Percentiles rank a stretch among this genome's conserved stretches.
These are phyloP conservation scores for Cacatua alba DNA, from an alignment of 2,113 vertebrate species.

Conservation along the genomic window DNA sequence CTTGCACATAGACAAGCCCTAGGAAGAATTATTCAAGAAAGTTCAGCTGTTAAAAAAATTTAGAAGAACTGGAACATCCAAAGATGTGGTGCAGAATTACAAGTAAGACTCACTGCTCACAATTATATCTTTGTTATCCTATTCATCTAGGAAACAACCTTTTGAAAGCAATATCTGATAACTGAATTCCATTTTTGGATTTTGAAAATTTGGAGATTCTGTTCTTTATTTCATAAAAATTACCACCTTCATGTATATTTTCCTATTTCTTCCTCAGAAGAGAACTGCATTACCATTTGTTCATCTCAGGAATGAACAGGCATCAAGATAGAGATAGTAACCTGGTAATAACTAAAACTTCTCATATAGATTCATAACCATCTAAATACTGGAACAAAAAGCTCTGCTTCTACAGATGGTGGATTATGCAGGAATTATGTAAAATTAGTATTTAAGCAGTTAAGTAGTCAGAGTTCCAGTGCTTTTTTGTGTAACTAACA, in stretches of 20 bases:
- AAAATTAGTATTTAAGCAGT: neutral
- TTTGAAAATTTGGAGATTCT: neutral
- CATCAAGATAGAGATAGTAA: neutral
- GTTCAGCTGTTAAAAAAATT: neutral
- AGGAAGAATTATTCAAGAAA: neutral
- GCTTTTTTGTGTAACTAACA: neutral
- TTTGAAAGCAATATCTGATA: neutral
- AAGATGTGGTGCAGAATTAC: neutral
- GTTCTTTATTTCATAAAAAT: neutral
- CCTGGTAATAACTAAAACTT: neutral
- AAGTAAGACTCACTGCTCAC: neutral
- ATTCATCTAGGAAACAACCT: neutral
- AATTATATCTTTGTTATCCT: neutral
- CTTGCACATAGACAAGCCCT: neutral
- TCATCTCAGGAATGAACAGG: neutral
- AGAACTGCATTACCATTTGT: neutral
- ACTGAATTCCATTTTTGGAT: neutral
- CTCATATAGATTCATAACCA: neutral
- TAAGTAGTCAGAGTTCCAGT: neutral
- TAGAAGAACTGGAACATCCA: neutral
- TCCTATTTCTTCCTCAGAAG: neutral
- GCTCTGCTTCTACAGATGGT: accelerated
- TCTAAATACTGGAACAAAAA: neutral
- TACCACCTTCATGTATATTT: neutral
- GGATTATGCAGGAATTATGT: neutral